These are phyloP conservation scores for Gyps fulvus DNA, from an alignment of 2,113 vertebrate genomes.

Conservation along the genomic window DNA sequence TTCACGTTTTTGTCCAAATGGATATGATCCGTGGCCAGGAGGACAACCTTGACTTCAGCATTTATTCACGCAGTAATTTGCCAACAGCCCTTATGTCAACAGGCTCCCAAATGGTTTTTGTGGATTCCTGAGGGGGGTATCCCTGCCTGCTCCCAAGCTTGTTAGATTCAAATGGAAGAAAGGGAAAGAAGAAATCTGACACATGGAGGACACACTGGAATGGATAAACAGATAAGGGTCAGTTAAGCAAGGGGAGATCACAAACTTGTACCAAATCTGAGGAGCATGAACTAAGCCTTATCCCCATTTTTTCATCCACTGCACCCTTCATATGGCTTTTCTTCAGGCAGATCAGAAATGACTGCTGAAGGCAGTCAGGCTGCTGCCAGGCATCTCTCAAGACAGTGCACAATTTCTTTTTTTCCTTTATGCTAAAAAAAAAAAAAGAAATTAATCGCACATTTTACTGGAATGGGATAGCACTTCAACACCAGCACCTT, in stretches of 20 bases:
- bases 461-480: not conserved
- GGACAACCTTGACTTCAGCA: not conserved
- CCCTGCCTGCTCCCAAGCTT: not conserved
- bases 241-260: not conserved
- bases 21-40: not conserved
- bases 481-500: not conserved
- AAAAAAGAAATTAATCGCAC: not conserved
- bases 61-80: not conserved
- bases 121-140: not conserved
- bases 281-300: not conserved
- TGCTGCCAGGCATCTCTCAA: not conserved
- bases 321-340: not conserved
- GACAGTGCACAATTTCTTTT: not conserved
- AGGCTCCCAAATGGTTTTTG: not conserved
- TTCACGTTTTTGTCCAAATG: accelerated
- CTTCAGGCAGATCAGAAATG: not conserved
- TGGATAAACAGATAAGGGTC: not conserved
- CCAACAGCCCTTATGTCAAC: not conserved
- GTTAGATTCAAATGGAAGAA: not conserved
- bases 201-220: not conserved
- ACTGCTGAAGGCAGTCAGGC: not conserved
- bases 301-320: not conserved
- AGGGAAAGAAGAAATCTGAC: not conserved
- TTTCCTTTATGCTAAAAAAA: not conserved
- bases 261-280: not conserved